Conservation (phyloP, 2,113 vertebrate genomes). For the Actenoides hombroni region DNA sequence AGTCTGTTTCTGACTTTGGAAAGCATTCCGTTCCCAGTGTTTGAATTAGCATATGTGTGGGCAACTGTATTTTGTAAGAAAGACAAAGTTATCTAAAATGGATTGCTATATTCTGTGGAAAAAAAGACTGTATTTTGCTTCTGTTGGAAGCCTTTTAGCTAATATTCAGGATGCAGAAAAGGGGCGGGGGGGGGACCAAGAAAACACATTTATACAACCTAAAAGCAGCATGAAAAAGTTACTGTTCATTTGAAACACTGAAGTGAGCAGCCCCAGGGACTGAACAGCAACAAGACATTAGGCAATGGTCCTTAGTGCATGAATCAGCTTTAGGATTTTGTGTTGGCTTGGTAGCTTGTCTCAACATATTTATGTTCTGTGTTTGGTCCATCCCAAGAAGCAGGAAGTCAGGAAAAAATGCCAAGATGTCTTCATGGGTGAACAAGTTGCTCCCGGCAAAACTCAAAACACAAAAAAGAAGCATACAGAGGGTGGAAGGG, state of each 20-base stretch:
- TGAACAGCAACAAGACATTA: background rate
- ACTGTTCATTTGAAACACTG: background rate
- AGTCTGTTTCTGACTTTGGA: background rate
- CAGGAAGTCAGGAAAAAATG: background rate
- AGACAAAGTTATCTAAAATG: background rate
- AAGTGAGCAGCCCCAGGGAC: background rate
- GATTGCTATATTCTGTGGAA: background rate
- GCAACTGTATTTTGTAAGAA: background rate
- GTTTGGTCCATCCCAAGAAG: background rate
- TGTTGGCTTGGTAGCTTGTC: background rate
- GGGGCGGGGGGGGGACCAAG: rapidly evolving
- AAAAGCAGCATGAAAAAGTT: background rate
- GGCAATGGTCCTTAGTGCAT: background rate
- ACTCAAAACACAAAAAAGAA: background rate
- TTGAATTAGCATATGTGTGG: background rate
- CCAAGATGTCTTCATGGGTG: background rate
- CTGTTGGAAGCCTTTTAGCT: background rate
- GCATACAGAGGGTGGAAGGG: background rate
- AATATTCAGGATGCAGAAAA: background rate
- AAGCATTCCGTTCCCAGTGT: background rate
- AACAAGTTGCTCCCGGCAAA: background rate
- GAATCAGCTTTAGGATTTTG: background rate
- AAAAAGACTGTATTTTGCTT: background rate
- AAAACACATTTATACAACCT: background rate
- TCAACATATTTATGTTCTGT: background rate